Base-by-base conservation (phyloP, 2,113 vertebrate genomes). In the Cygnus buccinator region DNA sequence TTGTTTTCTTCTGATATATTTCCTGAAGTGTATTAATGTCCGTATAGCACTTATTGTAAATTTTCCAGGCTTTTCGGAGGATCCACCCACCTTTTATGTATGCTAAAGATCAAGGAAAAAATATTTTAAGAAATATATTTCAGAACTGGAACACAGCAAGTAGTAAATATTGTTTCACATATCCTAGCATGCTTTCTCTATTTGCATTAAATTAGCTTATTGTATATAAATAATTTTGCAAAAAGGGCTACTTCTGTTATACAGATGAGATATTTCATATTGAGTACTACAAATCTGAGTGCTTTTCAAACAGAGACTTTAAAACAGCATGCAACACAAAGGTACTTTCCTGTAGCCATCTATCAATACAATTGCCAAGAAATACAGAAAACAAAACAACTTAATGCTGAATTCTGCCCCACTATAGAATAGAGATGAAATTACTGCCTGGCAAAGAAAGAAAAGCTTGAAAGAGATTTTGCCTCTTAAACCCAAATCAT, bases 51-150 rank as follows among this genome's bases (percentile, higher is more conserved):
- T 99, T 99, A 95, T 99, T 99, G 97, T 99, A 99, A 98, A 99
- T 99, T 96, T 99, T 99, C 99, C 99, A 99, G 76, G 99, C 99
- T 97, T 99, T 99, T 88, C 99, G 98, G 57, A 99, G 99, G 97
- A 99, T 99, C 99, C 99, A 99, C 94, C 99, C 99, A 98, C 99
- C 99, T 98, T 99, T 99, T 93, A 99, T 99, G 86, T 99, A 99
- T 0, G 99, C 99, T 99, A 28, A 61, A 84, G 78, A 78, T 82
- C 55, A 82, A 74, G 26, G 76, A 92, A 48, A 91, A 65, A 20
- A 37, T 59, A 75, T 66, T 86, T 95, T 46, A 88, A 57, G 22
- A 35, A 50, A 46, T 18, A 1, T 46, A 41, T 81, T 61, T 77
- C 73, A 73, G 21, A 77, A 89, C 25, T 10, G 0, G 26, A 70